phyloP scores from a whole-genome alignment of 2,797 vertebrate species.

The Lacerta viridis region DNA sequence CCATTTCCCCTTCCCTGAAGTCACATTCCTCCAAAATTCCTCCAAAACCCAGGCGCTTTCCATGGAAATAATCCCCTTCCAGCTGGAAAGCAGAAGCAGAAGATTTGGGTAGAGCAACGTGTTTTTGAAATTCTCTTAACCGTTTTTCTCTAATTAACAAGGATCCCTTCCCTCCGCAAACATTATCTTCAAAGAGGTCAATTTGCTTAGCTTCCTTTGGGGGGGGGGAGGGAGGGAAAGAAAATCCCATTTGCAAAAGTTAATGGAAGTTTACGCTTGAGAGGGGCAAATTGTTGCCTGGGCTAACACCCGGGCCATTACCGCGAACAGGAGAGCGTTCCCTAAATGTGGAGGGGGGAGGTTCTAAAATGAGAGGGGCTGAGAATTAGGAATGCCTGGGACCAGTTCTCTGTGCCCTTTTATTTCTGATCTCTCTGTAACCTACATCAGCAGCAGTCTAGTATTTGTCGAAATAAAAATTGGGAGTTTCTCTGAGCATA shows the following conservation, averaged over 20 bases:
- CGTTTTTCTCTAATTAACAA: constrained; percentile 16
- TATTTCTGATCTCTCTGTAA: no score
- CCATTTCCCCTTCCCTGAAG: no score
- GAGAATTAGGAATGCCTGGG: no score
- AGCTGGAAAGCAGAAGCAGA: neutral
- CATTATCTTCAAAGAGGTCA: neutral
- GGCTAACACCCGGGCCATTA: neutral
- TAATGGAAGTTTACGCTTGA: neutral
- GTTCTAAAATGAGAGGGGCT: neutral
- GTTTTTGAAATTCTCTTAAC: neutral
- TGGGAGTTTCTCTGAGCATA: no score
- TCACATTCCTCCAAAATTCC: no score
- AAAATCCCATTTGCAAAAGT: constrained; percentile 14
- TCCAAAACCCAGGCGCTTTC: neutral
- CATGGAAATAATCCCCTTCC: neutral
- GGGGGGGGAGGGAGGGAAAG: neutral
- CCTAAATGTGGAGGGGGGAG: neutral
- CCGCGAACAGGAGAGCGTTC: no score
- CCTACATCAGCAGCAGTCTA: neutral
- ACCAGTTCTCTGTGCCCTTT: no score
- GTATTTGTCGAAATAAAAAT: no score
- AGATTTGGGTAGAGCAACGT: neutral
- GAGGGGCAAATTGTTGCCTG: neutral
- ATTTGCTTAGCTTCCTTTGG: neutral
- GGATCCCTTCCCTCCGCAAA: constrained; percentile 1